Evolutionary conservation across 2,888 invertebrate genomes (phyloP), one percentile per base, ranked within the genome.

Genomic region (Sylvicola fuscatus): DNA sequence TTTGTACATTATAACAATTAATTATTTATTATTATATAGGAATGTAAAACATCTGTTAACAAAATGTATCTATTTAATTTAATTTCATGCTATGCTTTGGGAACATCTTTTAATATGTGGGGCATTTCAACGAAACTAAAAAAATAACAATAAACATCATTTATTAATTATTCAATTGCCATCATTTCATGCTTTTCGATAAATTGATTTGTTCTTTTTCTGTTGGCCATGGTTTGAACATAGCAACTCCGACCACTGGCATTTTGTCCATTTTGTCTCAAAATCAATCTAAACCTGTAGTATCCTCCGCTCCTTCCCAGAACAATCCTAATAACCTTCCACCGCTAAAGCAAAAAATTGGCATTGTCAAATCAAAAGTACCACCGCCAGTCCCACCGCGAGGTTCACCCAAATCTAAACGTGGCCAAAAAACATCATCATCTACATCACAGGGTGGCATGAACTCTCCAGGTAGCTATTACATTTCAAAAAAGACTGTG

Each of bases 321-420:
- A 14, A 45, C 56, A 39, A 68, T 3, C 62, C 65, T 36, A 56
- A 68, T 41, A 69, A 68, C 37, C 79, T 79, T 55, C 81, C 81
- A 34, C 78, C 78, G 34, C 73, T 81, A 35, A 62, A 80, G 49
- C 79, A 78, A 58, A 75, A 77, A 48, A 66, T 69, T 30, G 65
- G 66, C 45, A 61, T 61, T 40, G 51, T 59, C 36, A 79, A 79
- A 58, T 68, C 75, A 46, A 77, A 79, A 57, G 72, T 84, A 29
- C 86, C 86, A 30, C 87, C 87, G 37, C 87, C 87, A 14, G 86
- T 87, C 35, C 86, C 86, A 37, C 86, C 86, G 3, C 65, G 86
- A 47, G 82, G 82, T 38, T 78, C 79, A 16, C 79, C 77, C 31
- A 74, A 74, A 54, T 58, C 64, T 39, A 70, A 69, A 56, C 61